Base-by-base conservation (phyloP, 2,888 invertebrate species). In the Nezara viridula region DNA sequence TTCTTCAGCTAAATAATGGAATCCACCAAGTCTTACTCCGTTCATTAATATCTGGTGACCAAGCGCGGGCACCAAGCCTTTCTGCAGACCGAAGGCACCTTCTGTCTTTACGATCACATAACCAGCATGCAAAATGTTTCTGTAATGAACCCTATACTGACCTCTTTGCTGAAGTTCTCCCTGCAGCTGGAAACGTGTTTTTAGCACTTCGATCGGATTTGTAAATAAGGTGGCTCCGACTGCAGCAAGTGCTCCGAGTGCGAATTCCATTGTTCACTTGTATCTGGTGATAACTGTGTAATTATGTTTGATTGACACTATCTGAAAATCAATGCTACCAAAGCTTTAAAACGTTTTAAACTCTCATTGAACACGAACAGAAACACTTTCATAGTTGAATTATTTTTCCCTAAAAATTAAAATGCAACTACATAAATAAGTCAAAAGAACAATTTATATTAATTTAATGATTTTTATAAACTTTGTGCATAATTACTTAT, bases 191-290 rank as follows among this genome's bases (percentile, higher is more conserved):
- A 98, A 95, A 24, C 98, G 94, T 0, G 97, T 98, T 93, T 98
- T 98, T 21, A 98, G 95, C 3, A 98, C 98, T 92, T 98, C 98
- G 91, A 98, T 94, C 0, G 98, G 98, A 92, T 98, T 98, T 0
- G 97, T 97, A 92, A 98, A 96, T 86, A 96, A 92, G 5, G 97
- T 96, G 0, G 98, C 98, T 40, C 96, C 96, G 92, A 96, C 95
- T 0, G 97, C 97, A 0, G 96, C 96, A 2, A 94, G 91, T 0
- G 96, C 98, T 44, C 97, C 98, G 92, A 97, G 94, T 4, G 94
- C 93, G 93, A 97, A 95, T 92, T 73, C 97, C 88, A 77, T 77
- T 88, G 27, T 27, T 50, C 16, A 32, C 16, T 32, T 73, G 60
- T 16, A 16, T 1, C n/a, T n/a, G 10, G 10, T n/a, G 55, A n/a